phyloP scores from a whole-genome alignment of 2,797 vertebrate species.

The Picus viridis region DNA sequence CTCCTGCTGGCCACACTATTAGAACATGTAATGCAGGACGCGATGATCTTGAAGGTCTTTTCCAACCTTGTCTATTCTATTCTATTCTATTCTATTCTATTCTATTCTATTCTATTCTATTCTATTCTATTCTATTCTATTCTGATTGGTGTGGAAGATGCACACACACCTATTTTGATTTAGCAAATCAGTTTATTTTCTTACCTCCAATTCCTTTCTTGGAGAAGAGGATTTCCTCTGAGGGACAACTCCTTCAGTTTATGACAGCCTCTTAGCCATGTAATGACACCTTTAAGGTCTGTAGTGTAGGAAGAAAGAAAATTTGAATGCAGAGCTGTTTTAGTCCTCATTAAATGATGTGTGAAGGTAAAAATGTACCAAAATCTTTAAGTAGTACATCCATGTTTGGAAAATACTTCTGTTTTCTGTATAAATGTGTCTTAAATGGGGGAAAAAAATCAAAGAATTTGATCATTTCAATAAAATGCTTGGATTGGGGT shows the following conservation, averaged over 20 bases:
- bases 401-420: not conserved
- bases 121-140: too few relatives aligned
- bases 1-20: too few relatives aligned
- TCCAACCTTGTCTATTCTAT: too few relatives aligned
- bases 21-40: too few relatives aligned
- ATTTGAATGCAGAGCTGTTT: not conserved
- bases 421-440: not conserved
- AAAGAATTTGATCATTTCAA: not conserved
- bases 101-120: too few relatives aligned
- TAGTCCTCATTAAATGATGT: not conserved
- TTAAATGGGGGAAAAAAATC: not conserved
- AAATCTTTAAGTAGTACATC: not conserved
- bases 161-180: not conserved
- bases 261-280: conserved; percentile 81
- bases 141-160: not conserved
- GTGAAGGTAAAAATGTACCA: not conserved
- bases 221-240: conserved; percentile 88
- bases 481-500: not conserved
- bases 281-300: conserved; percentile 83
- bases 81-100: too few relatives aligned
- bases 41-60: too few relatives aligned
- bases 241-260: conserved; percentile 82
- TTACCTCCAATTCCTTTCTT: conserved; percentile 90
- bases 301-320: not conserved
- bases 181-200: not conserved